A percentile compares a stretch with the other conserved stretches of the same genome.
phyloP scores from a whole-genome alignment of 2,113 vertebrate genomes.

The Hemiprocne comata region DNA sequence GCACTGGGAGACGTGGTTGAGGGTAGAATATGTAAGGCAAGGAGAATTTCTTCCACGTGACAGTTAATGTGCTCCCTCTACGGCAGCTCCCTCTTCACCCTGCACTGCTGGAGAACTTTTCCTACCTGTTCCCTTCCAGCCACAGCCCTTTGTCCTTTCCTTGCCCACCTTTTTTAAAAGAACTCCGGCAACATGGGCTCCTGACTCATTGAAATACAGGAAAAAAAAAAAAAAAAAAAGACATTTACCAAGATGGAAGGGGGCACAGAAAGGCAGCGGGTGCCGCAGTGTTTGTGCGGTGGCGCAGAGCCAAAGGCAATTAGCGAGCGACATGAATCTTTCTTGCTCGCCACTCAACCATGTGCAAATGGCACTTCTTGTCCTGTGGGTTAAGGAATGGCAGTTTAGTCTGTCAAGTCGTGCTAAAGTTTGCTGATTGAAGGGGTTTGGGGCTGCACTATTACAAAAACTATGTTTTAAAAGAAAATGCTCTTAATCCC shows the following conservation, averaged over 20 bases:
- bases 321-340: conserved; percentile 55
- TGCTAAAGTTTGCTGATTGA: conserved; percentile 69
- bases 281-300: not conserved
- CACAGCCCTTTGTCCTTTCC: not conserved
- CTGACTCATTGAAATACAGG: conserved; percentile 9
- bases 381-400: conserved; percentile 67
- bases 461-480: conserved; percentile 51
- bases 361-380: conserved; percentile 56
- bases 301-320: conserved; percentile 66
- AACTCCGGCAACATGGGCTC: not conserved
- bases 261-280: not conserved
- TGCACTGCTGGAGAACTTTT: not conserved
- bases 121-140: not conserved
- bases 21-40: not conserved
- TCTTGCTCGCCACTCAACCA: conserved; percentile 33
- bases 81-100: not conserved
- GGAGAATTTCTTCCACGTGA: not conserved
- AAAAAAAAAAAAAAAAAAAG: not conserved
- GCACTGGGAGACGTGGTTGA: not conserved
- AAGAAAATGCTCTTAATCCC: conserved; percentile 60
- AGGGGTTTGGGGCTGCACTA: conserved; percentile 51
- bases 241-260: conserved; percentile 1
- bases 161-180: not conserved
- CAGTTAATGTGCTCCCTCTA: not conserved
- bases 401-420: conserved; percentile 55